These are phyloP conservation scores for Spisula solida DNA, from an alignment of 2,888 invertebrate species.

Conservation along the genomic window DNA sequence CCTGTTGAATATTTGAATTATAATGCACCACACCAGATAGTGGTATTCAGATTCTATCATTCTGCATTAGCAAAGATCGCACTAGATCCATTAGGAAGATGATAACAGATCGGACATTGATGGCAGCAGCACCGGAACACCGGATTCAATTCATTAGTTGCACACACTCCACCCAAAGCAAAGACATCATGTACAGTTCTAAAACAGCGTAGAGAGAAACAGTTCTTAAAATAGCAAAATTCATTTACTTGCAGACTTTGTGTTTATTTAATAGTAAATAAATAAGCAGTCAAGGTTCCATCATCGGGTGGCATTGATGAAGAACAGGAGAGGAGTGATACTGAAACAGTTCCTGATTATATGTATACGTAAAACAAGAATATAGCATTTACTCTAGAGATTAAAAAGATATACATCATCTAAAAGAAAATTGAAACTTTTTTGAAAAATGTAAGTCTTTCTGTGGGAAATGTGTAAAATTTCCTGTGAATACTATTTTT, in stretches of 20 bases:
- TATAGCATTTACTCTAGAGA: constrained; percentile 51
- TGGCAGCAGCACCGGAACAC: too few species aligned
- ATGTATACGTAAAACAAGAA: constrained; percentile 48
- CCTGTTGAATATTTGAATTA: too few species aligned
- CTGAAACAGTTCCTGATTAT: constrained; percentile 39
- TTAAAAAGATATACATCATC: constrained; percentile 20
- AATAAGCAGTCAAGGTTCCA: constrained; percentile 56
- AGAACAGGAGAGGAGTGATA: constrained; percentile 50
- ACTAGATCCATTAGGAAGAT: background rate
- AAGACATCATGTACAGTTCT: background rate
- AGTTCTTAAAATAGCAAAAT: constrained; percentile 21
- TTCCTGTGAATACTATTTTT: background rate
- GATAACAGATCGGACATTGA: too few species aligned
- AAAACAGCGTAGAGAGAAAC: background rate
- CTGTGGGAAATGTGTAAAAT: background rate
- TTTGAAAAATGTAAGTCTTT: background rate
- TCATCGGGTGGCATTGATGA: constrained; percentile 56
- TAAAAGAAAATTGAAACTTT: background rate
- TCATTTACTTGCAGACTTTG: background rate
- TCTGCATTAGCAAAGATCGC: background rate
- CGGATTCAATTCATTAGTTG: background rate
- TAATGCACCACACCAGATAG: too few species aligned
- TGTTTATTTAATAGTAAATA: constrained; percentile 64
- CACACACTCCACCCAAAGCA: background rate
- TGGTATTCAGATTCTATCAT: background rate